Base-by-base conservation (phyloP, 37 sponge, comb jelly and placozoan genomes). In the Agelas oroides region DNA sequence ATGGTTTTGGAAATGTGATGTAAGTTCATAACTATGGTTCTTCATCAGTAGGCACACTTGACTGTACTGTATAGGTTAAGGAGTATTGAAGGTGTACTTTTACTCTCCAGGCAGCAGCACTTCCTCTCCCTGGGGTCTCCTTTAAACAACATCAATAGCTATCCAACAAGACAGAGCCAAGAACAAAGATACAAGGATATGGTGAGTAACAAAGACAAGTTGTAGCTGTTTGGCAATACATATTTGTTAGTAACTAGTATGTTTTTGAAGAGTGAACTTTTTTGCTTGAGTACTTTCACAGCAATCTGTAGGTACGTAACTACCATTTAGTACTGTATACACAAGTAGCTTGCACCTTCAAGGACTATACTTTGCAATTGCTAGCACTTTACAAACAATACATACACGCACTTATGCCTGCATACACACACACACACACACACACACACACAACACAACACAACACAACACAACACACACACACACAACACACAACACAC, bases 1-100 rank as follows among this genome's bases (percentile, higher is more conserved):
- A 94, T 87, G 89, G 83, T 27, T 94, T 94, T 84, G 95, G 95
- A 74, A 70, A 35, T 18, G 75, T 94, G 52, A 94, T 94, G 95
- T 94, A 40, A 92, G 95, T 46, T 46, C 46, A 8, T 46, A 3
- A 46, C 46, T 71, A 39, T 52, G 6, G 72, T 23, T 5, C 20
- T 17, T 20, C 34, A 34, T 8, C 24, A 41, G 19, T 27, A 71
- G n/a, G 40, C 46, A 71, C 21, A 41, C 35, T 39, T 71, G 18
- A 5, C 2, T 68, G 25, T 18, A 33, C 33, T 25, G 16, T n/a
- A 64, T 27, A 68, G 69, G 69, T 32, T 19, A 19, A 8, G 34
- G 69, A 6, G 30, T 28, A 68, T 28, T 27, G 65, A 20, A n/a
- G n/a, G n/a, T n/a, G n/a, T n/a, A n/a, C n/a, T n/a, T n/a, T 46